Percentiles rank a stretch among this genome's conserved stretches.
Conservation (phyloP, 2,888 invertebrate species). For the Dolomedes plantarius region DNA sequence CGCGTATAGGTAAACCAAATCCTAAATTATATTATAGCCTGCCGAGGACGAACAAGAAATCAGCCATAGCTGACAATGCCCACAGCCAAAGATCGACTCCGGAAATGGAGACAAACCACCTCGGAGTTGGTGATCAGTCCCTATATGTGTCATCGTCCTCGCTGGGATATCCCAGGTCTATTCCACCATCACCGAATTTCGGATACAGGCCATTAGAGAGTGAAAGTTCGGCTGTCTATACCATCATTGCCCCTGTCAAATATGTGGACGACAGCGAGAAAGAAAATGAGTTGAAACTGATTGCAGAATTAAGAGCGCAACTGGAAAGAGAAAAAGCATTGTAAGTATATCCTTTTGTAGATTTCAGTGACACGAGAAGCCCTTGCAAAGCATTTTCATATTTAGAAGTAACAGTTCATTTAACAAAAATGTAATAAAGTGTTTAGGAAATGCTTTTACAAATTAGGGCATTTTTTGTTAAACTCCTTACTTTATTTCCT, state of each 20-base stretch:
- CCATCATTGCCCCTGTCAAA: slow-evolving; percentile 54
- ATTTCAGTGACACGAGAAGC: too few relatives aligned
- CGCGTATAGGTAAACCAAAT: slow-evolving; percentile 6
- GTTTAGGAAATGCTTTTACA: too few relatives aligned
- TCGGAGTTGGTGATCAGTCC: slow-evolving; percentile 35
- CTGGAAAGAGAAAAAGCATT: slow-evolving; percentile 51
- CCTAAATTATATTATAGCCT: slow-evolving; percentile 26
- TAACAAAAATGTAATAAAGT: too few relatives aligned
- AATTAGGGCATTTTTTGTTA: too few relatives aligned
- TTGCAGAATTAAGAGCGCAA: slow-evolving; percentile 50
- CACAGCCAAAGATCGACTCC: slow-evolving; percentile 10
- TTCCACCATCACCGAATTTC: slow-evolving; percentile 60
- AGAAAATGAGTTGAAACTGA: slow-evolving; percentile 38
- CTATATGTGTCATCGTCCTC: slow-evolving; percentile 28
- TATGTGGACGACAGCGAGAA: slow-evolving; percentile 42
- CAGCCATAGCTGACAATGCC: background rate
- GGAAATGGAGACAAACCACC: background rate
- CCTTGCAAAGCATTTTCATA: too few relatives aligned
- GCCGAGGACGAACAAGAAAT: slow-evolving; percentile 4
- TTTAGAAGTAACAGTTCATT: too few relatives aligned
- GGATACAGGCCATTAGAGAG: slow-evolving; percentile 63
- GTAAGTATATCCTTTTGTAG: slow-evolving; percentile 32
- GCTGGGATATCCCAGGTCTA: slow-evolving; percentile 35
- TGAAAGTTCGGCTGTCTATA: slow-evolving; percentile 60
- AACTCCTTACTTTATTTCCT: too few relatives aligned